phyloP scores from a whole-genome alignment of 2,888 invertebrate genomes.

The Tromatobia lineatoria region DNA sequence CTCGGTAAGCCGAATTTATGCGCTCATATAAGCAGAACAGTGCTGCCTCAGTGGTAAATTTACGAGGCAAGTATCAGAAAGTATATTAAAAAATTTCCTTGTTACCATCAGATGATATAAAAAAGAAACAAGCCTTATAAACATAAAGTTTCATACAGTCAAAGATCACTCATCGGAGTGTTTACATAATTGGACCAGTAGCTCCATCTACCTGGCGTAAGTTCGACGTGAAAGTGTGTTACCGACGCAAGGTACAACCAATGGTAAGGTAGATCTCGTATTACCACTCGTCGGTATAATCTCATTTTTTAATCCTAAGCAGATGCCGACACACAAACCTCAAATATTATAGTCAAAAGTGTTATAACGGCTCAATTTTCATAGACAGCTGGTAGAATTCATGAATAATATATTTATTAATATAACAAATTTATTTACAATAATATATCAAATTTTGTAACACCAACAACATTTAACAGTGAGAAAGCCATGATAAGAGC shows the following conservation, averaged over 20 bases:
- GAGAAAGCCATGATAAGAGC: background rate
- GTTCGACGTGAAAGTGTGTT: background rate
- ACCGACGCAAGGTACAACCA: too few relatives aligned
- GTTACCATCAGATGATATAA: too few relatives aligned
- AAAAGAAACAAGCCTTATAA: too few relatives aligned
- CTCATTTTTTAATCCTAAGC: too few relatives aligned
- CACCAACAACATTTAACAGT: conserved; percentile 8
- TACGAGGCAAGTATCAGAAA: background rate
- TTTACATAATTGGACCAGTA: background rate
- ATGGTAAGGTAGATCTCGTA: background rate
- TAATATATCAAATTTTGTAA: background rate
- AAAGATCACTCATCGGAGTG: too few relatives aligned
- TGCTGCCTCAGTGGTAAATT: background rate
- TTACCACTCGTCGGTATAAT: background rate
- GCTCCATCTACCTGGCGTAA: background rate
- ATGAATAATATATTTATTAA: conserved; percentile 10
- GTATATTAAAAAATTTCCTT: too few relatives aligned
- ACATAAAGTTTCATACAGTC: too few relatives aligned
- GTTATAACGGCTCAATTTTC: background rate
- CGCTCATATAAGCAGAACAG: too few relatives aligned
- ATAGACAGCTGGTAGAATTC: background rate
- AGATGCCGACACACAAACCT: too few relatives aligned
- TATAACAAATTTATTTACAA: conserved; percentile 9
- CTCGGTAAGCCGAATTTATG: too few relatives aligned
- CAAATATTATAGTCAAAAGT: too few relatives aligned